These are phyloP conservation scores for Cebus imitator DNA, from an alignment of 2,113 vertebrate species.

Conservation along the genomic window DNA sequence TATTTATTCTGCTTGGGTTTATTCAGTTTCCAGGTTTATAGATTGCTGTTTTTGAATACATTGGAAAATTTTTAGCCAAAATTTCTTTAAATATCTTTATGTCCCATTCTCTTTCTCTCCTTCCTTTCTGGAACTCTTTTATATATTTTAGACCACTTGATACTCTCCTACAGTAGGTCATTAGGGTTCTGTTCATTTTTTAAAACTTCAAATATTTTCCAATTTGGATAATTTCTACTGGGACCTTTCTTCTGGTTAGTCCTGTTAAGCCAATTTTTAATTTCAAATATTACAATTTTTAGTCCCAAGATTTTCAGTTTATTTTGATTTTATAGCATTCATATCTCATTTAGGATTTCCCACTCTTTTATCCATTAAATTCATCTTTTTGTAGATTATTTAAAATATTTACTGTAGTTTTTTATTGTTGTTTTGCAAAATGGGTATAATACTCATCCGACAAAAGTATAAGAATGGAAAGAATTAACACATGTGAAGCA, in stretches of 20 bases:
- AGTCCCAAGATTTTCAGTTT: background rate
- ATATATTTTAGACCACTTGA: too few relatives aligned
- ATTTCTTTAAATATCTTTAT: background rate
- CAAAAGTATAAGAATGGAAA: background rate
- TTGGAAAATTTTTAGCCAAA: background rate
- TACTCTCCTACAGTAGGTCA: background rate
- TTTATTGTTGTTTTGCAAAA: background rate
- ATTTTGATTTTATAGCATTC: background rate
- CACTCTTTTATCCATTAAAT: background rate
- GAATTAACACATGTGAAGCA: background rate
- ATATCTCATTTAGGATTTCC: background rate
- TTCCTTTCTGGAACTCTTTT: background rate
- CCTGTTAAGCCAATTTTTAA: background rate
- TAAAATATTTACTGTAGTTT: background rate
- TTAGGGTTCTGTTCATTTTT: background rate
- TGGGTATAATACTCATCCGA: background rate
- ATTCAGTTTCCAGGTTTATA: background rate
- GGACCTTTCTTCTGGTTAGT: background rate
- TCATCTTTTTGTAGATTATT: background rate
- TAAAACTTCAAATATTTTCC: background rate
- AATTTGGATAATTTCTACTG: background rate
- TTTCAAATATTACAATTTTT: background rate
- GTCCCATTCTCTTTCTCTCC: background rate
- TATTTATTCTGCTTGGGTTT: background rate
- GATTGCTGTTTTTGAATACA: background rate